Evolutionary conservation across 2,888 invertebrate genomes (phyloP).

Genomic region (Cybosia mesomella): DNA sequence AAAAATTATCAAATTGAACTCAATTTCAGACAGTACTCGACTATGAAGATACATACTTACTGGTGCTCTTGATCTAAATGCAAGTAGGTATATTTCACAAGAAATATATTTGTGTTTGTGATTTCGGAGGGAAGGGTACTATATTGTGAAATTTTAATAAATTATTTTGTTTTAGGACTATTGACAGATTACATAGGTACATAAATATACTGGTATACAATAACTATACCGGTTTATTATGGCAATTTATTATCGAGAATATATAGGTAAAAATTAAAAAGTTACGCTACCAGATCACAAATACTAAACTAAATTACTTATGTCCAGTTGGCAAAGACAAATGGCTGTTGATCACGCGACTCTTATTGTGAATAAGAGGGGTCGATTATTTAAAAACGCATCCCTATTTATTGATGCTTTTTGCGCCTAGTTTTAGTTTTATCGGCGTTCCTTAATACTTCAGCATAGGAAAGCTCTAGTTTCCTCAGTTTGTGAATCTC

Average conservation of each 20-base stretch:
- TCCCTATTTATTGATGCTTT: constrained; percentile 78
- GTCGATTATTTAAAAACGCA: constrained; percentile 72
- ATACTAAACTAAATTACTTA: constrained; percentile 78
- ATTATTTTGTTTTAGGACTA: constrained; percentile 60
- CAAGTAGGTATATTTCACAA: constrained; percentile 57
- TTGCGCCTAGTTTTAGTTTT: constrained; percentile 85
- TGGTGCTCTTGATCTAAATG: constrained; percentile 68
- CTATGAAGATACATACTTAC: constrained; percentile 60
- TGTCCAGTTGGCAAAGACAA: constrained; percentile 86
- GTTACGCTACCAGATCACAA: constrained; percentile 86
- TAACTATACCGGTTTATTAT: constrained; percentile 76
- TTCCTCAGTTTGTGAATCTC: constrained; percentile 93
- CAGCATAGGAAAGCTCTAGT: constrained; percentile 94
- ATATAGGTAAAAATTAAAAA: constrained; percentile 78
- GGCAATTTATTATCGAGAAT: constrained; percentile 82
- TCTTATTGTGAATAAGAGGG: constrained; percentile 76
- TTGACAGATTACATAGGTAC: constrained; percentile 56
- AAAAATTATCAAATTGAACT: constrained; percentile 66
- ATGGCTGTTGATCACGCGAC: constrained; percentile 83
- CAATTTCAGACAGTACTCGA: constrained; percentile 62
- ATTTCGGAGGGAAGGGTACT: constrained; percentile 70
- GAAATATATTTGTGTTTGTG: constrained; percentile 51
- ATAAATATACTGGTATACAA: constrained; percentile 63
- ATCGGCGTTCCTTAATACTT: constrained; percentile 91
- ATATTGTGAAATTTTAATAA: constrained; percentile 61